These are phyloP conservation scores for Myripristis jacobus DNA, from an alignment of 2,797 vertebrate genomes.

Conservation along the genomic window DNA sequence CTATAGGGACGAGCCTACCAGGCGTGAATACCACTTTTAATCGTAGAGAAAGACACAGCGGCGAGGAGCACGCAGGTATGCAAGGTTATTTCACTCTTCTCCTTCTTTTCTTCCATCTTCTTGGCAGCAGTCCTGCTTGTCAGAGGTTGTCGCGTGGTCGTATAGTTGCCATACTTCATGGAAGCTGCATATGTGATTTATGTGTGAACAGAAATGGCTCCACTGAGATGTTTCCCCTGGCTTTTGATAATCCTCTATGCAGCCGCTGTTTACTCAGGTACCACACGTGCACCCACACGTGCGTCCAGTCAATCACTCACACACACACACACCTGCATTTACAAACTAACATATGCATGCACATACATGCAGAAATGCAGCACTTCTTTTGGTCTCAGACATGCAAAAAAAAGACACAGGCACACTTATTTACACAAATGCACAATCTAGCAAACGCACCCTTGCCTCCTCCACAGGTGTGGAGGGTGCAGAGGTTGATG, in stretches of 20 bases:
- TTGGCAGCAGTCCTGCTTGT: constrained; percentile 32
- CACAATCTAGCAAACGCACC: constrained; percentile 5
- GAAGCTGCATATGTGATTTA: constrained; percentile 60
- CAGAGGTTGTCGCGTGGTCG: constrained; percentile 17
- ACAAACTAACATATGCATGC: neutral
- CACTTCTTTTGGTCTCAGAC: neutral
- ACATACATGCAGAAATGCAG: constrained; percentile 11
- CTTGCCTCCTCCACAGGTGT: constrained; percentile 56
- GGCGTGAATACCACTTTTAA: constrained; percentile 51
- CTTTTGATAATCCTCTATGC: constrained; percentile 64
- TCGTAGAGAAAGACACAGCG: constrained; percentile 47
- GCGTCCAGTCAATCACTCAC: constrained; percentile 11
- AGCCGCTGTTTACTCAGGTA: constrained; percentile 70
- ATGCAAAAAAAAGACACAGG: neutral
- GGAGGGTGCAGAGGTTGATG: constrained; percentile 54
- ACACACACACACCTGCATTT: neutral
- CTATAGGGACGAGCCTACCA: constrained; percentile 52
- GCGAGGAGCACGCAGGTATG: constrained; percentile 67
- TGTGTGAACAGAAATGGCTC: constrained; percentile 75
- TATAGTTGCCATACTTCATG: constrained; percentile 43
- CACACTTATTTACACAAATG: constrained; percentile 1
- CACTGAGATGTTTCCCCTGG: constrained; percentile 60
- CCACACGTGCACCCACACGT: constrained; percentile 25
- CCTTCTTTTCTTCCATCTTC: constrained; percentile 16
- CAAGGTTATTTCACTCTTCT: constrained; percentile 57